Evolutionary conservation across 2,888 invertebrate species (phyloP).

Genomic region (Conomelus anceps): DNA sequence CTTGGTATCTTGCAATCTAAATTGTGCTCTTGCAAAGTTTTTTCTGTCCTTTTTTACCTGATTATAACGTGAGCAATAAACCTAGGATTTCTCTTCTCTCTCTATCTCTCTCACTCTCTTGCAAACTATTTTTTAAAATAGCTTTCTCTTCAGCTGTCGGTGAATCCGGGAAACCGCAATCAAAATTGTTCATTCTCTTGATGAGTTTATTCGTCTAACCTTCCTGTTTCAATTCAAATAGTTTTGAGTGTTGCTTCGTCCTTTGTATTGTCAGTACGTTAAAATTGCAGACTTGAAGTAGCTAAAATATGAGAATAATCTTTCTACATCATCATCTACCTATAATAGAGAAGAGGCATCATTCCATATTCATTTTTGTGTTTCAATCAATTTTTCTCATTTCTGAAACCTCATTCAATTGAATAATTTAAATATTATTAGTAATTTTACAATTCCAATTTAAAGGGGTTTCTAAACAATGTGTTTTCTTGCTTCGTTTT

Average conservation of each 20-base stretch:
- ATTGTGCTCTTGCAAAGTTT: neutral
- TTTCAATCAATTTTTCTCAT: neutral
- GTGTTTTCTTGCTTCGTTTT: too few species aligned
- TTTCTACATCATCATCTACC: neutral
- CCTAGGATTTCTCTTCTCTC: too few species aligned
- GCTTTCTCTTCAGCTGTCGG: neutral
- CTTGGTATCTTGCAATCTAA: neutral
- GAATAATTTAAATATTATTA: too few species aligned
- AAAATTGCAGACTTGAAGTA: neutral
- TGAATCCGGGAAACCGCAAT: neutral
- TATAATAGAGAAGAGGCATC: too few species aligned
- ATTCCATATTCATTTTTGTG: neutral
- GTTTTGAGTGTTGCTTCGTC: neutral
- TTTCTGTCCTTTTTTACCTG: neutral
- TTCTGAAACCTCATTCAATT: too few species aligned
- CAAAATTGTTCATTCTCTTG: neutral
- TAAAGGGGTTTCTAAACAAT: too few species aligned
- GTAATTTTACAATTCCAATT: too few species aligned
- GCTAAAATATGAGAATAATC: neutral
- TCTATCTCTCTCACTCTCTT: too few species aligned
- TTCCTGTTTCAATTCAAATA: neutral
- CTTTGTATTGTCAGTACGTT: neutral
- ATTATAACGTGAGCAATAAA: neutral
- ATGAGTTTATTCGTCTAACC: neutral
- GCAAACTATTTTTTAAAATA: neutral